Conservation (phyloP, 2,797 vertebrate species). For the Pyrocephalus nanus region DNA sequence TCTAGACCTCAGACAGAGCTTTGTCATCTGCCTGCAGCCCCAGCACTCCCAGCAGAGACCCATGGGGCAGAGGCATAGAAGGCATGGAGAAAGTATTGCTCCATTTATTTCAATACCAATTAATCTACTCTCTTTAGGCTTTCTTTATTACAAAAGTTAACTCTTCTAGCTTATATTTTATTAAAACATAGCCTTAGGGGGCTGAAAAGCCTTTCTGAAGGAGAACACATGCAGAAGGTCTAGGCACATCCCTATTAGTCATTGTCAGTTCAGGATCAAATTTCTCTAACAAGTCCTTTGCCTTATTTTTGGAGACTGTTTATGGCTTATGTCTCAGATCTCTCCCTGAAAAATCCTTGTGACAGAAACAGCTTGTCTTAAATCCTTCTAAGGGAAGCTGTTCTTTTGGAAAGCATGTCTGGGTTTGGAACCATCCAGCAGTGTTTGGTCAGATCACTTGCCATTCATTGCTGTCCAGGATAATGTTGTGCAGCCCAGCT, state of each 20-base stretch:
- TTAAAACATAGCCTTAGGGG: neutral
- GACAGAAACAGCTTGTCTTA: neutral
- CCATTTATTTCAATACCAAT: neutral
- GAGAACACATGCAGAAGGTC: neutral
- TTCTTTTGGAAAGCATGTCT: neutral
- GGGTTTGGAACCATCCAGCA: neutral
- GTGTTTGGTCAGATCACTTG: neutral
- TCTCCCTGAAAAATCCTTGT: neutral
- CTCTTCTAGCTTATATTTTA: neutral
- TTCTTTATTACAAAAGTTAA: neutral
- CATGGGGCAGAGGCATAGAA: accelerated
- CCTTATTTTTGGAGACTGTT: neutral
- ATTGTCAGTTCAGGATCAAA: neutral
- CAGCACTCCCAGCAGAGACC: neutral
- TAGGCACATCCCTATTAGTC: neutral
- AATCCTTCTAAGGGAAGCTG: neutral
- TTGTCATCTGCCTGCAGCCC: neutral
- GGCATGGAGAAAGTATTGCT: neutral
- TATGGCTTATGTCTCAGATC: neutral
- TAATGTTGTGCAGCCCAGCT: neutral
- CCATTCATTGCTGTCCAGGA: neutral
- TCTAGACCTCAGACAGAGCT: neutral
- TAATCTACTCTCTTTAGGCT: neutral
- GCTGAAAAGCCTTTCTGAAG: neutral
- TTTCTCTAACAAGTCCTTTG: neutral